Conservation (phyloP, 1,140 invertebrate species). For the Magallana angulata region DNA sequence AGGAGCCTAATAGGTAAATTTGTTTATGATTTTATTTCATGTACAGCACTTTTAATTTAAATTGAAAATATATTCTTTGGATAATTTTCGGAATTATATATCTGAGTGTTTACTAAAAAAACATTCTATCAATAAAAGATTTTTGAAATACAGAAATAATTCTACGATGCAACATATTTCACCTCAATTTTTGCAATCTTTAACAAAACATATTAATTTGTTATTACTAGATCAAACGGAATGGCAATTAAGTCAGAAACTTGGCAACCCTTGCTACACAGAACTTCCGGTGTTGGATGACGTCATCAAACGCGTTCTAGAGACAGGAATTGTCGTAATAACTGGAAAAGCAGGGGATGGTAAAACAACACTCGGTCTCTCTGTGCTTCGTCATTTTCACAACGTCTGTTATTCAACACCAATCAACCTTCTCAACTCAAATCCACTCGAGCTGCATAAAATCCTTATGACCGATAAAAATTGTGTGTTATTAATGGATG, state of each 20-base stretch:
- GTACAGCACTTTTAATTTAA: no score
- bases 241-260: neutral
- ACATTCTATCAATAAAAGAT: no score
- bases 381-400: neutral
- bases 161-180: no score
- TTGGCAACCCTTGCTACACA: neutral
- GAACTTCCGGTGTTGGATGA: conserved; percentile 14
- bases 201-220: neutral
- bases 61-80: no score
- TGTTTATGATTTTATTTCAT: no score
- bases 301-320: neutral
- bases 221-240: neutral
- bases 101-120: no score
- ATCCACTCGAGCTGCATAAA: neutral
- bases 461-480: conserved; percentile 10
- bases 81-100: no score
- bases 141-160: no score
- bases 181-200: no score
- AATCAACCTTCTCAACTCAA: neutral
- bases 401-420: neutral
- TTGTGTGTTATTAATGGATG: neutral
- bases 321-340: neutral
- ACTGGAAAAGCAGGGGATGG: neutral
- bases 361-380: neutral
- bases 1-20: neutral